These are phyloP conservation scores for Choreutis nemorana DNA, from an alignment of 2,888 invertebrate genomes.

Conservation along the genomic window DNA sequence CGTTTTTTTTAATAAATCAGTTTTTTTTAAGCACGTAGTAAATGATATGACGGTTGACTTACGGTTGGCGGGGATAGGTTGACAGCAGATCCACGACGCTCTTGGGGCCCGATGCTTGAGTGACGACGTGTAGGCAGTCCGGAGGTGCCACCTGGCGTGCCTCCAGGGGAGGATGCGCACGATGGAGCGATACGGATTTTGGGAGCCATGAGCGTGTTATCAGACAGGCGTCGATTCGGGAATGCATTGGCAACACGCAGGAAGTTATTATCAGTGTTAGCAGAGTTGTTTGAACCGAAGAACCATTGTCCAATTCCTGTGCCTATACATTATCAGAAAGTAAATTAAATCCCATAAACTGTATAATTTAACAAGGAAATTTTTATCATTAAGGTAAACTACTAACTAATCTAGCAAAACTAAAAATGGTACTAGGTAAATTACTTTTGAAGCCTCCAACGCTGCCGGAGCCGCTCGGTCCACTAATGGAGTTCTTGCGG, in stretches of 20 bases:
- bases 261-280: constrained; percentile 84
- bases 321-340: no score
- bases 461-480: constrained; percentile 20
- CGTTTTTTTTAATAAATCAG: no score
- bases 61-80: constrained; percentile 91
- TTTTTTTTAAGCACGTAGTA: no score
- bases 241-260: constrained; percentile 83
- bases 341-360: no score
- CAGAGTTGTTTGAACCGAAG: constrained; percentile 84
- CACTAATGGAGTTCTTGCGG: constrained; percentile 83
- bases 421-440: no score
- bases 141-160: constrained; percentile 73
- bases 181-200: constrained; percentile 90
- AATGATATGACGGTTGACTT: no score
- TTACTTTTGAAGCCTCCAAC: constrained; percentile 30
- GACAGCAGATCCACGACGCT: constrained; percentile 82
- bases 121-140: constrained; percentile 87
- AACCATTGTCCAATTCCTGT: constrained; percentile 78
- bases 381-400: no score
- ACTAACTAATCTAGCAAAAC: no score
- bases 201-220: constrained; percentile 91
- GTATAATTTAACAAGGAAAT: no score
- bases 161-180: constrained; percentile 84
- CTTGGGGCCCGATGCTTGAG: constrained; percentile 91
- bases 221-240: constrained; percentile 87